phyloP scores from a whole-genome alignment of 2,113 vertebrate genomes.

The Mormyrus lacerda region DNA sequence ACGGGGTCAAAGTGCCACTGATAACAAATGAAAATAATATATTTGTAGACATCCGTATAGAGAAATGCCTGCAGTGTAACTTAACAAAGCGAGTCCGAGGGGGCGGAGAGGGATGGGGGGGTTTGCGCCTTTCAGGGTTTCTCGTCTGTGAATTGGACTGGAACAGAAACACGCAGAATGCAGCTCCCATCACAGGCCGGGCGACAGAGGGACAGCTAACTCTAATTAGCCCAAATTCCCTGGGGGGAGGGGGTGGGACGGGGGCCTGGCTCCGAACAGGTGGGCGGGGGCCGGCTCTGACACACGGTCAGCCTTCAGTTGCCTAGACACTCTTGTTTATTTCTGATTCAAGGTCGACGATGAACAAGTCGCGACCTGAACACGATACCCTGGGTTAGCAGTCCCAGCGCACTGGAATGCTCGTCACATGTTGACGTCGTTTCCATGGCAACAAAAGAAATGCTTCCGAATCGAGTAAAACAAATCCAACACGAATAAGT shows the following conservation, averaged over 20 bases:
- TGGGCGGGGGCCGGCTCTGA: conserved; percentile 51
- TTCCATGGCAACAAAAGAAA: background rate
- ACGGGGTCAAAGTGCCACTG: background rate
- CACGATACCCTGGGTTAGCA: background rate
- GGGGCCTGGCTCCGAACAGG: conserved; percentile 65
- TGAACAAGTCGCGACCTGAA: background rate
- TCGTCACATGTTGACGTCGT: background rate
- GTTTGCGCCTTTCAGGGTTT: conserved; percentile 62
- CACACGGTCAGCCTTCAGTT: conserved; percentile 33
- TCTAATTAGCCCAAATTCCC: conserved; percentile 78
- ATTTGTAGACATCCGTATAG: background rate
- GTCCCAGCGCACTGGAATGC: background rate
- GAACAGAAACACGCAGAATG: conserved; percentile 78
- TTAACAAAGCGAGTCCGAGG: background rate
- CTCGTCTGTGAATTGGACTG: conserved; percentile 77
- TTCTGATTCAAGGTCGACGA: conserved; percentile 2
- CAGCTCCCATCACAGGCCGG: conserved; percentile 74
- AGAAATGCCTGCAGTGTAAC: background rate
- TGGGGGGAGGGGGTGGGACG: conserved; percentile 53
- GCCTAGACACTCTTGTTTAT: background rate
- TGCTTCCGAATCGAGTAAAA: background rate
- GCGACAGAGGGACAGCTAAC: conserved; percentile 76
- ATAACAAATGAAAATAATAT: background rate
- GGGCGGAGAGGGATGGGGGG: conserved; percentile 42
- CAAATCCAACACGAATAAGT: background rate